A percentile compares a stretch with the other conserved stretches of the same genome.
phyloP scores from a whole-genome alignment of 2,888 invertebrate genomes.

The Rhingia campestris region DNA sequence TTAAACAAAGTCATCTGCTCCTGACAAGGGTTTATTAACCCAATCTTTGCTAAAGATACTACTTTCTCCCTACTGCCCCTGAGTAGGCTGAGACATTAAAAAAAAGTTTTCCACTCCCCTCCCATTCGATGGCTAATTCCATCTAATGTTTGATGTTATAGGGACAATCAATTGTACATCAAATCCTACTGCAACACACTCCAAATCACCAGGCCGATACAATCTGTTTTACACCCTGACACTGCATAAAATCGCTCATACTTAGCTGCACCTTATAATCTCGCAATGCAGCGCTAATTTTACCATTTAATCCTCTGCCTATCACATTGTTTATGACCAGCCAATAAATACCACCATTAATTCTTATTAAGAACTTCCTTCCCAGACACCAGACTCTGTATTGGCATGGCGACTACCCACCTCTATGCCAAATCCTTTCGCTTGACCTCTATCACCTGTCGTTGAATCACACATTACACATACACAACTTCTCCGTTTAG shows the following conservation, averaged over 20 bases:
- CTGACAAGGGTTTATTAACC: no score
- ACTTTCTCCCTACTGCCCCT: no score
- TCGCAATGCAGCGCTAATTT: slow-evolving; percentile 58
- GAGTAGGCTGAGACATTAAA: no score
- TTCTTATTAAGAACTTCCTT: slow-evolving; percentile 71
- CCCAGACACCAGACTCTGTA: slow-evolving; percentile 10
- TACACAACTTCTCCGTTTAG: slow-evolving; percentile 23
- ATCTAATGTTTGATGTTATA: no score
- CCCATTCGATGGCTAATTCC: no score
- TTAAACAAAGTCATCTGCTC: no score
- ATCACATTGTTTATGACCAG: slow-evolving; percentile 71
- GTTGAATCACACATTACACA: slow-evolving; percentile 49
- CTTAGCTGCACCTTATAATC: slow-evolving; percentile 59
- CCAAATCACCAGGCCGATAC: neutral
- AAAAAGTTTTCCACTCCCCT: no score
- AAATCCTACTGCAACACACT: neutral
- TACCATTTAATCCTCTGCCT: slow-evolving; percentile 67
- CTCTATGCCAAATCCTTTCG: slow-evolving; percentile 50
- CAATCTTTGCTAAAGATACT: no score
- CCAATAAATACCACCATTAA: slow-evolving; percentile 68
- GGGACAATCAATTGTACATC: neutral
- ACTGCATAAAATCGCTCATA: slow-evolving; percentile 45
- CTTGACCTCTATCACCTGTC: slow-evolving; percentile 71
- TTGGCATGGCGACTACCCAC: neutral
- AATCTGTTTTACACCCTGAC: slow-evolving; percentile 6